A percentile compares a stretch with the other conserved stretches of the same genome.
Evolutionary conservation across 2,797 vertebrate genomes (phyloP).

Genomic region (Acomys russatus): DNA sequence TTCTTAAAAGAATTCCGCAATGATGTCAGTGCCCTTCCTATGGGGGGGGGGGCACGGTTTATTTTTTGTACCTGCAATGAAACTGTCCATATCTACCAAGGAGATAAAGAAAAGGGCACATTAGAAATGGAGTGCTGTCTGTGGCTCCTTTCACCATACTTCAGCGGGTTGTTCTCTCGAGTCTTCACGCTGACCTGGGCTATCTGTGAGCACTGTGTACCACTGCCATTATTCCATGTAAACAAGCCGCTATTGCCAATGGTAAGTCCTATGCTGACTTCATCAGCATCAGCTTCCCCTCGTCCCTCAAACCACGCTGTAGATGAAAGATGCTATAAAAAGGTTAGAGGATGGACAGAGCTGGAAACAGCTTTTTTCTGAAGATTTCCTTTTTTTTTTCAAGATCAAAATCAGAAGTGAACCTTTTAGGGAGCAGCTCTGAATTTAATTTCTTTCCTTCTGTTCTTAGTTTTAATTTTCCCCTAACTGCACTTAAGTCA

Average conservation of each 20-base stretch:
- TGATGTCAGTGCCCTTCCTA: neutral
- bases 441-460: constrained; percentile 76
- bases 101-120: neutral
- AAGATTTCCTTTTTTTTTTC: constrained; percentile 49
- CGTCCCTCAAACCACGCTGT: neutral
- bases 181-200: constrained; percentile 40
- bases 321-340: constrained; percentile 61
- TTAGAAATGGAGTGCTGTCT: neutral
- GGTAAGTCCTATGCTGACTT: constrained; percentile 20
- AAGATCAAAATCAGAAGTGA: constrained; percentile 73
- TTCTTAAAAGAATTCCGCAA: constrained; percentile 32
- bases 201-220: constrained; percentile 57
- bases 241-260: constrained; percentile 70
- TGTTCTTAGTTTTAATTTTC: constrained; percentile 75
- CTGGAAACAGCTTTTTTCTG: constrained; percentile 67
- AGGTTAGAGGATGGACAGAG: constrained; percentile 24
- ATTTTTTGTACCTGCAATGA: constrained; percentile 50
- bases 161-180: neutral
- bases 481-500: constrained; percentile 46
- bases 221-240: constrained; percentile 29
- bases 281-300: neutral
- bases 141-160: neutral
- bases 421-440: constrained; percentile 66
- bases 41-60: neutral
- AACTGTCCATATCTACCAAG: neutral